These are phyloP conservation scores for Spodoptera litura DNA, from an alignment of 1,140 invertebrate genomes.

Conservation along the genomic window DNA sequence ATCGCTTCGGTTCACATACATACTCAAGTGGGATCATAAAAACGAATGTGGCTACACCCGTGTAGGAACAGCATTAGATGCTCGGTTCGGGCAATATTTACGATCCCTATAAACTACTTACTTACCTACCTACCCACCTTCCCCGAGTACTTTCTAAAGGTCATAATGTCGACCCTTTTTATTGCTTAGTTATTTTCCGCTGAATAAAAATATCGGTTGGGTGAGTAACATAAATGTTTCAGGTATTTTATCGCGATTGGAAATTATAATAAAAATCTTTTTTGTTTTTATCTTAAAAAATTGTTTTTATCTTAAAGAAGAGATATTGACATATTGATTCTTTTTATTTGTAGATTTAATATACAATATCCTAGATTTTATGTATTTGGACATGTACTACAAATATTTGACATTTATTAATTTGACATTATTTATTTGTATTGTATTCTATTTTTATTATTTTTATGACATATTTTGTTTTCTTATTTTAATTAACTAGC, in stretches of 20 bases:
- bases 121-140: slow-evolving; percentile 31
- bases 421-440: too few species aligned
- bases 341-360: too few species aligned
- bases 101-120: slow-evolving; percentile 42
- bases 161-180: slow-evolving; percentile 25
- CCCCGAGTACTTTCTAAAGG: slow-evolving; percentile 24
- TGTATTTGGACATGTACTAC: too few species aligned
- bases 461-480: too few species aligned
- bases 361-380: too few species aligned
- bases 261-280: neutral
- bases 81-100: slow-evolving; percentile 36
- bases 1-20: neutral
- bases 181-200: slow-evolving; percentile 20
- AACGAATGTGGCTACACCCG: slow-evolving; percentile 17
- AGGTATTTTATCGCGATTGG: too few species aligned
- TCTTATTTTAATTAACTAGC: too few species aligned
- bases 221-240: slow-evolving; percentile 13
- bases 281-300: too few species aligned
- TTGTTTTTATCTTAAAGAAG: too few species aligned
- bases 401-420: too few species aligned
- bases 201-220: slow-evolving; percentile 3
- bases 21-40: slow-evolving; percentile 9
- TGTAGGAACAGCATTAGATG: slow-evolving; percentile 12
- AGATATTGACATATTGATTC: too few species aligned
- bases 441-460: too few species aligned